phyloP scores from a whole-genome alignment of 2,797 vertebrate genomes.

The Benthosema pterotum region DNA sequence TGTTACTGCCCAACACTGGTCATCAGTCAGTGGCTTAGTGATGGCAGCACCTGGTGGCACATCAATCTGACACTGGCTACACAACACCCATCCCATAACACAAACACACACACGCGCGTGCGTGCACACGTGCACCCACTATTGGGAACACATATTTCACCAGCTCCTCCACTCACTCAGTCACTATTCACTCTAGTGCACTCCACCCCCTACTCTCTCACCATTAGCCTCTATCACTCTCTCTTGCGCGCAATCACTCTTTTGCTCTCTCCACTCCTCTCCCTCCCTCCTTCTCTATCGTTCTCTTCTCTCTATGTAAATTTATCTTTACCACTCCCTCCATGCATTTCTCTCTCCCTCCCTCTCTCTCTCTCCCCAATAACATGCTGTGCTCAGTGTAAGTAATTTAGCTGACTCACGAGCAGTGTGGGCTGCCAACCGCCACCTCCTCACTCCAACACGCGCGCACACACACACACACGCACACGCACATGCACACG shows the following conservation, averaged over 20 bases:
- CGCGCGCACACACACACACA: slow-evolving; percentile 24
- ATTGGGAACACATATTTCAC: slow-evolving; percentile 34
- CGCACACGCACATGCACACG: not conserved
- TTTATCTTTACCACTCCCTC: slow-evolving; percentile 7
- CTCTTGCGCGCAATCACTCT: not conserved
- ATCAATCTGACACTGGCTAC: slow-evolving; percentile 46
- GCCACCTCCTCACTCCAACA: slow-evolving; percentile 44
- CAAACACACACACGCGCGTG: too few relatives aligned
- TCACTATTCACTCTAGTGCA: slow-evolving; percentile 13
- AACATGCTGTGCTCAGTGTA: slow-evolving; percentile 66
- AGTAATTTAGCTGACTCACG: slow-evolving; percentile 77
- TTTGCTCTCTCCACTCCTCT: not conserved
- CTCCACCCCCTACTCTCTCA: too few relatives aligned
- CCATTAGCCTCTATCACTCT: not conserved
- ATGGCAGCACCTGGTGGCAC: slow-evolving; percentile 35
- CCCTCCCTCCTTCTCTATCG: not conserved
- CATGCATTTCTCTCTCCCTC: not conserved
- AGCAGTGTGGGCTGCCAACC: slow-evolving; percentile 60
- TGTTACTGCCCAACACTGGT: too few relatives aligned
- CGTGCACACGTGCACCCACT: slow-evolving; percentile 17
- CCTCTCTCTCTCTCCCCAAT: slow-evolving; percentile 42
- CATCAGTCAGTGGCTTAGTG: slow-evolving; percentile 28
- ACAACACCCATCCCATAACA: too few relatives aligned
- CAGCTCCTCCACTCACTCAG: slow-evolving; percentile 29
- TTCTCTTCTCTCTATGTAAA: not conserved